Evolutionary conservation across 2,797 vertebrate species (phyloP).

Genomic region (Protonibea diacanthus): DNA sequence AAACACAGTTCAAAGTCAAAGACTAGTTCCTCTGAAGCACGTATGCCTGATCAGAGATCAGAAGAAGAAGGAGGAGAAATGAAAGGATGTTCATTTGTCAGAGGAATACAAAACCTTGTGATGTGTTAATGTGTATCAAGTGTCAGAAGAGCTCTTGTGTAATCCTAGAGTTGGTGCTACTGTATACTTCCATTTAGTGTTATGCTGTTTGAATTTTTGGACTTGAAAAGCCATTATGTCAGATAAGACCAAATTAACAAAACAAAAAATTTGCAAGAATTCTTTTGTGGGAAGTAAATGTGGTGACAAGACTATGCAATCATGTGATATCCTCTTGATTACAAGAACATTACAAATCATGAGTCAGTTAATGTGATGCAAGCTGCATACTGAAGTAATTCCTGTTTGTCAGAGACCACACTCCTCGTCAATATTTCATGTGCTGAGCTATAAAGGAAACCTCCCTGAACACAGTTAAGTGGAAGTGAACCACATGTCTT

Average conservation of each 20-base stretch:
- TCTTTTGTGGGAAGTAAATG: constrained; percentile 11
- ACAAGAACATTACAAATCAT: constrained; percentile 28
- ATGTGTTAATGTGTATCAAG: neutral
- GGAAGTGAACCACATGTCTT: constrained; percentile 31
- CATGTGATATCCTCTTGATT: constrained; percentile 35
- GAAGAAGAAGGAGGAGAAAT: neutral
- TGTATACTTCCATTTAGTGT: neutral
- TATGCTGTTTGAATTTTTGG: neutral
- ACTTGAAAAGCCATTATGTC: neutral
- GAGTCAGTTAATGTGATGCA: constrained; percentile 54
- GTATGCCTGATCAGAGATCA: constrained; percentile 3
- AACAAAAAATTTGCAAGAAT: constrained; percentile 8
- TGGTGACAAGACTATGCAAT: constrained; percentile 9
- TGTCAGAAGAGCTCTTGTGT: neutral
- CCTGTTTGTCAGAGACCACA: constrained; percentile 29
- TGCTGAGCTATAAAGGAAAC: constrained; percentile 57
- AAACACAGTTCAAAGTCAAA: constrained; percentile 37
- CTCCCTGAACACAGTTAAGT: constrained; percentile 38
- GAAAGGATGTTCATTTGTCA: neutral
- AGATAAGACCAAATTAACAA: constrained; percentile 25
- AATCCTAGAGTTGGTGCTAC: neutral
- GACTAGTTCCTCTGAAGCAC: constrained; percentile 7
- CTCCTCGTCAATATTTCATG: constrained; percentile 69
- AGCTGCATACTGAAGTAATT: constrained; percentile 54
- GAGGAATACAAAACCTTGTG: constrained; percentile 13